Evolutionary conservation across 1,140 invertebrate genomes (phyloP).

Genomic region (Nymphalis io): DNA sequence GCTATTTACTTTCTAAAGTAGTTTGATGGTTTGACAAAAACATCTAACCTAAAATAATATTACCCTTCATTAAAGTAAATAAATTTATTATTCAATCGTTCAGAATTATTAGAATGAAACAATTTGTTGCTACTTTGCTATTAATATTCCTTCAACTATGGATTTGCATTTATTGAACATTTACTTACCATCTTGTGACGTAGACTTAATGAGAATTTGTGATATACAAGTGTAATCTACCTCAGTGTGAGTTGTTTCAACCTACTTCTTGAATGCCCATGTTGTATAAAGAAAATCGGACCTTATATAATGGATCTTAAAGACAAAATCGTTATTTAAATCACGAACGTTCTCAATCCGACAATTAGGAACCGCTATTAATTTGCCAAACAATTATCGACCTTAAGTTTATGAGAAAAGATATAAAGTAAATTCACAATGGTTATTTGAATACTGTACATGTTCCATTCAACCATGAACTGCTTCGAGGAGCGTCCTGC

Average conservation of each 20-base stretch:
- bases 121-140: background rate
- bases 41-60: constrained; percentile 16
- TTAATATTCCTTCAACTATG: constrained; percentile 7
- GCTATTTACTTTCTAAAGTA: constrained; percentile 43
- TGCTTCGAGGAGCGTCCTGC: constrained; percentile 77
- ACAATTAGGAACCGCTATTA: constrained; percentile 70
- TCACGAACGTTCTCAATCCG: constrained; percentile 64
- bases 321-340: constrained; percentile 61
- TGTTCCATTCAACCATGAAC: constrained; percentile 79
- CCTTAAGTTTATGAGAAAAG: constrained; percentile 52
- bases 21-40: constrained; percentile 35
- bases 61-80: constrained; percentile 14
- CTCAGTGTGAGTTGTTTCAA: constrained; percentile 74
- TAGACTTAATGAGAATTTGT: constrained; percentile 72
- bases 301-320: constrained; percentile 58
- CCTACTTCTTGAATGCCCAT: constrained; percentile 73
- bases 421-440: constrained; percentile 44
- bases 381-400: constrained; percentile 53
- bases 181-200: constrained; percentile 50
- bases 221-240: constrained; percentile 69
- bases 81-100: background rate
- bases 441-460: constrained; percentile 66
- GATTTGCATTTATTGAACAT: constrained; percentile 42
- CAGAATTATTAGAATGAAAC: constrained; percentile 9
- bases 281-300: constrained; percentile 52